Conservation (phyloP, 2,797 vertebrate species). For the Menidia menidia region DNA sequence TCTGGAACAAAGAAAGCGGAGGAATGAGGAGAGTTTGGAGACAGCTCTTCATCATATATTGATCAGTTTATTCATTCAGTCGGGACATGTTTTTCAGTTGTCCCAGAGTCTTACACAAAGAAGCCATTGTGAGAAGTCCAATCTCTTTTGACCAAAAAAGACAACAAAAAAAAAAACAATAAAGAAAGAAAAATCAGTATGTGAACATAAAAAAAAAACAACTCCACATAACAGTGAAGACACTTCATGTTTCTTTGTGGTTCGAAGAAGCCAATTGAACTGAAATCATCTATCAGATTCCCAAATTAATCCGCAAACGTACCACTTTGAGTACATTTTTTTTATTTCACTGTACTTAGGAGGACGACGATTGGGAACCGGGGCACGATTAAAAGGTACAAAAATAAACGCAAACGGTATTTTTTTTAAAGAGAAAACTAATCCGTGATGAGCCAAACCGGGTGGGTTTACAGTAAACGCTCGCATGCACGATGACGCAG, state of each 20-base stretch:
- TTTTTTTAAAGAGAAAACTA: conserved; percentile 54
- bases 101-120: conserved; percentile 82
- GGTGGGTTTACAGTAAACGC: conserved; percentile 69
- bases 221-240: conserved; percentile 67
- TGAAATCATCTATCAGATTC: conserved; percentile 28
- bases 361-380: neutral
- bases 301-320: conserved; percentile 58
- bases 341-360: conserved; percentile 68
- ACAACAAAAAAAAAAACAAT: conserved; percentile 50
- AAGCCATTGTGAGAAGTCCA: conserved; percentile 72
- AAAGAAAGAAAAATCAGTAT: conserved; percentile 60
- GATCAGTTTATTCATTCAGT: conserved; percentile 86
- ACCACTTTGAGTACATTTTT: conserved; percentile 60
- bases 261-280: conserved; percentile 46
- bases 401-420: conserved; percentile 68
- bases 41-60: conserved; percentile 73
- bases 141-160: conserved; percentile 69
- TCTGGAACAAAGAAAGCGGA: neutral
- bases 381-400: conserved; percentile 56
- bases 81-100: conserved; percentile 68
- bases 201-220: conserved; percentile 75
- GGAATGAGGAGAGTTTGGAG: conserved; percentile 58
- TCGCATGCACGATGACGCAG: conserved; percentile 82
- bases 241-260: conserved; percentile 42
- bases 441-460: conserved; percentile 65